Conservation (phyloP, 2,888 invertebrate genomes). For the Pteria penguin region DNA sequence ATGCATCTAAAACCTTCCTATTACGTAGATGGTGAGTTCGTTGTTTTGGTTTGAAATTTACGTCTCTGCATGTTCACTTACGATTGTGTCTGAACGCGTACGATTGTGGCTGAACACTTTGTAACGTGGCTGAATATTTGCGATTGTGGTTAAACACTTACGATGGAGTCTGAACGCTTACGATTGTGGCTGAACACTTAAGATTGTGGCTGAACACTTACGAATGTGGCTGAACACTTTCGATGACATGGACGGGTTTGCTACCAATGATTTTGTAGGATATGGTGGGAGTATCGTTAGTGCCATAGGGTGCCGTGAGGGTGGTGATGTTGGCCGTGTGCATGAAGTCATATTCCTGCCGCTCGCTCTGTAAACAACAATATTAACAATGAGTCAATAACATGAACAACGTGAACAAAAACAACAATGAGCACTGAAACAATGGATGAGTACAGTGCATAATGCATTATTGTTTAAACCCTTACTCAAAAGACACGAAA, state of each 20-base stretch:
- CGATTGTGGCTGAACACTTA: neutral
- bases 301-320: slow-evolving; percentile 38
- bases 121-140: neutral
- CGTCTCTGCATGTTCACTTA: too few species aligned
- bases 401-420: too few species aligned
- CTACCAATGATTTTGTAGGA: slow-evolving; percentile 31
- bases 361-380: slow-evolving; percentile 35
- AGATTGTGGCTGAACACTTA: neutral
- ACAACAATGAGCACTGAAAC: too few species aligned
- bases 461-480: too few species aligned
- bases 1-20: too few species aligned
- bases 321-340: slow-evolving; percentile 32
- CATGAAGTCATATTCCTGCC: slow-evolving; percentile 38
- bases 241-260: slow-evolving; percentile 29
- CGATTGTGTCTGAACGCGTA: too few species aligned
- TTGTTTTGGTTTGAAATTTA: too few species aligned
- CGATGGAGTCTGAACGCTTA: neutral
- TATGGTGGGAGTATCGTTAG: slow-evolving; percentile 32
- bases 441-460: too few species aligned
- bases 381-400: too few species aligned
- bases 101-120: too few species aligned
- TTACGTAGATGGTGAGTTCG: too few species aligned
- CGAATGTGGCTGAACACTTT: slow-evolving; percentile 11
- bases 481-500: too few species aligned
- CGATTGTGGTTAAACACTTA: neutral